These are phyloP conservation scores for Philaethria dido DNA, from an alignment of 2,888 invertebrate genomes.

Conservation along the genomic window DNA sequence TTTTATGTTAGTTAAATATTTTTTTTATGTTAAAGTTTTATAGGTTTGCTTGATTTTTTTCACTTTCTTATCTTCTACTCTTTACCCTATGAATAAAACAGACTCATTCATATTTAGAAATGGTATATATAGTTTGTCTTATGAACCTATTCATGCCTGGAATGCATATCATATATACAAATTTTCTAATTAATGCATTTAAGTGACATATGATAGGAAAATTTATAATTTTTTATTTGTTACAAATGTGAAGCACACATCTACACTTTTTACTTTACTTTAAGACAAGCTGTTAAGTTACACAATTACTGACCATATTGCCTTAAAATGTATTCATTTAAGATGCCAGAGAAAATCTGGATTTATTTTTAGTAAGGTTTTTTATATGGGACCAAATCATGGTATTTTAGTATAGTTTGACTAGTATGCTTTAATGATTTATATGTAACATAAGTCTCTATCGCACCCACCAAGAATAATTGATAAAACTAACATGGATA, in stretches of 20 bases:
- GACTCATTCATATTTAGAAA: too few relatives aligned
- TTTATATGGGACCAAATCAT: slow-evolving; percentile 7
- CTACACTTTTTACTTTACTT: background rate
- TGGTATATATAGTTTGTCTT: too few relatives aligned
- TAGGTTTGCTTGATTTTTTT: too few relatives aligned
- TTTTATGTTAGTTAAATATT: too few relatives aligned
- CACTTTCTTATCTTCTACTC: too few relatives aligned
- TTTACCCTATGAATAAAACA: too few relatives aligned
- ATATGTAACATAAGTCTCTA: slow-evolving; percentile 1
- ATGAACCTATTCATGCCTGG: too few relatives aligned
- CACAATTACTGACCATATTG: background rate
- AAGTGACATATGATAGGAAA: background rate
- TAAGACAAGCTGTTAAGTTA: background rate
- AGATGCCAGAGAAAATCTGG: background rate
- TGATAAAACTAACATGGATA: background rate
- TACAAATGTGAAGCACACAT: background rate
- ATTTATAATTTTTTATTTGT: background rate
- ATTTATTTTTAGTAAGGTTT: slow-evolving; percentile 1
- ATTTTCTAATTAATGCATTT: background rate
- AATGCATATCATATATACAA: too few relatives aligned
- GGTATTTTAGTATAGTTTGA: background rate
- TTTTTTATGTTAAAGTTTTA: too few relatives aligned
- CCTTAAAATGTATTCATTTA: background rate
- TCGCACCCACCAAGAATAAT: background rate
- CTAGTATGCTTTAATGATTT: background rate